Base-by-base conservation (phyloP, 2,888 invertebrate genomes). In the Nymphalis urticae region DNA sequence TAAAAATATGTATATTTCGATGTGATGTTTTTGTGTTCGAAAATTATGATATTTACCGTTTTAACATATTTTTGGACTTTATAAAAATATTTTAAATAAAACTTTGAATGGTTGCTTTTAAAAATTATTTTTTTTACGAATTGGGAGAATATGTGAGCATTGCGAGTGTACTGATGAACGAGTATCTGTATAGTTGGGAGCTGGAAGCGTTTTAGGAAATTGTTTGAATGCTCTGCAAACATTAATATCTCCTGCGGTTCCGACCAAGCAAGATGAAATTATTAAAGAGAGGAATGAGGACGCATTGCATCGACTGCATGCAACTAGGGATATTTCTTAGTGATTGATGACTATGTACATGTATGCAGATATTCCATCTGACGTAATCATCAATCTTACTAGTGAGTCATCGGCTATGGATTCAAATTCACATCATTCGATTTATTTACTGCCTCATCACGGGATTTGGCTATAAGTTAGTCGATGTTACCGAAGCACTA, bases 311-410 rank as follows among this genome's bases (percentile, higher is more conserved):
- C 47, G 63, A 63, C 60, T 68, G 42, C 50, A 61, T 70, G 67
- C 66, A 61, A 56, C 56, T 68, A 51, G 62, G 63, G 68, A 71
- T 64, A 68, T 68, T 70, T 69, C 72, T 67, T 51, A 47, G 64
- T 72, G 72, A 72, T 72, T 72, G 70, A 72, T 72, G 68, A 68
- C 68, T 68, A 68, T 48, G 32, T 50, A 70, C 54, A 47, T 63
- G 63, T 16, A 32, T 32, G 27, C 27, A 32, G 54, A 60, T 68
- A 54, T 54, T 32, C 27, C 27, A 61, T n/a, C 66, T 63, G 62
- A 68, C 62, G 51, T 66, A 68, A 71, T 66, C 71, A 71, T 71
- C 63, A 61, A 71, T 71, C 68, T 66, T 64, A 54, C 48, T 68
- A 58, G 51, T 70, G 48, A 64, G 66, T 66, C 64, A 66, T 63